phyloP scores from a whole-genome alignment of 2,888 invertebrate species.

The Orchesella flavescens region DNA sequence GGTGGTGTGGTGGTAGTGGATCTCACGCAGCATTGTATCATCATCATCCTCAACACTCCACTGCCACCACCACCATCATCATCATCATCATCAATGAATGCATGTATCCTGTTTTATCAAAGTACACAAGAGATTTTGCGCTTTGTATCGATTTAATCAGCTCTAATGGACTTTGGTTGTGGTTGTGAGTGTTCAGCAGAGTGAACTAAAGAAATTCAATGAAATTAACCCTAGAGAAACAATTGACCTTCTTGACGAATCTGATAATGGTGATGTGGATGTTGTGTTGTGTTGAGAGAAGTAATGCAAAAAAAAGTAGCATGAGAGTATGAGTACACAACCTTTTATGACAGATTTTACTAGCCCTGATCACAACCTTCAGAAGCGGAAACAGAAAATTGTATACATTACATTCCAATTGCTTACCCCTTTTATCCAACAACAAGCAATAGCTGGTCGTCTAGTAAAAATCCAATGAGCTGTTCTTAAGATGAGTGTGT shows the following conservation, averaged over 20 bases:
- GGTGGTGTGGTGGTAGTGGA: background rate
- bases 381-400: constrained; percentile 22
- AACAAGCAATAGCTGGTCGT: too few species aligned
- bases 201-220: constrained; percentile 6
- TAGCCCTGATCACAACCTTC: constrained; percentile 60
- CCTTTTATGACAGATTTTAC: constrained; percentile 55
- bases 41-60: too few species aligned
- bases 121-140: background rate
- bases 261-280: constrained; percentile 11
- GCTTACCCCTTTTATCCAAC: background rate
- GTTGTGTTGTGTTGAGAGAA: background rate
- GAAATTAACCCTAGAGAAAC: constrained; percentile 44
- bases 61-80: too few species aligned
- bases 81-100: too few species aligned
- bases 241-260: constrained; percentile 40
- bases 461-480: background rate
- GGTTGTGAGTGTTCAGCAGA: constrained; percentile 13
- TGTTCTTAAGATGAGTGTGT: background rate
- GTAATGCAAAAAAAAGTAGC: background rate
- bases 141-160: constrained; percentile 2
- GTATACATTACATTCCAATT: background rate
- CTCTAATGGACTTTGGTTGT: constrained; percentile 21
- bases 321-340: constrained; percentile 23
- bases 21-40: background rate
- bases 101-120: background rate